A percentile compares a stretch with the other conserved stretches of the same genome.
phyloP scores from a whole-genome alignment of 1,140 invertebrate genomes.

The Platorchestia sp. region DNA sequence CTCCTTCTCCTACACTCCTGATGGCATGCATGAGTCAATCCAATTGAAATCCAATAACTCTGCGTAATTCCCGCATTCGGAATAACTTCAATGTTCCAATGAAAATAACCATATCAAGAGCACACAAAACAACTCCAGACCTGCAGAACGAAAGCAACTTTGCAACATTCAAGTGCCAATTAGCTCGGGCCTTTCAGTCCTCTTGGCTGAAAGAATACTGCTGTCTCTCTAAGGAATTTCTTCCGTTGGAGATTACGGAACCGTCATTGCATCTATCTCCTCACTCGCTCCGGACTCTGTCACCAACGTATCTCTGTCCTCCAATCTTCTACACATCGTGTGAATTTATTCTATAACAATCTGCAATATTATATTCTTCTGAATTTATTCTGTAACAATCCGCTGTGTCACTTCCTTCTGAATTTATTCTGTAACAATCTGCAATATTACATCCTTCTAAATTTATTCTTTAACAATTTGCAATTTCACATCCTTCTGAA shows the following conservation, averaged over 20 bases:
- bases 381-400: too few relatives aligned
- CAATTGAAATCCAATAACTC: too few relatives aligned
- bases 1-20: too few relatives aligned
- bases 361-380: background rate
- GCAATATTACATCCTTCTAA: background rate
- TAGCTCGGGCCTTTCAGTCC: background rate
- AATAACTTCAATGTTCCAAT: too few relatives aligned
- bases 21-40: too few relatives aligned
- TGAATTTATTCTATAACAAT: background rate
- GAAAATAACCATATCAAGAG: background rate
- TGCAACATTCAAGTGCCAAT: background rate
- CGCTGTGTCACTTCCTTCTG: background rate
- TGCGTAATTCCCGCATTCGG: too few relatives aligned
- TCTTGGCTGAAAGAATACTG: background rate
- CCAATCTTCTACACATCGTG: background rate
- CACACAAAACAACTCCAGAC: background rate
- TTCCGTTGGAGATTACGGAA: background rate
- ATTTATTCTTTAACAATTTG: too few relatives aligned
- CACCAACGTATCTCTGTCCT: background rate
- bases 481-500: too few relatives aligned
- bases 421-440: background rate
- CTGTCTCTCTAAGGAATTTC: background rate
- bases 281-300: background rate
- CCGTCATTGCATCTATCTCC: background rate
- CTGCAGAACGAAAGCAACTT: background rate